Evolutionary conservation across 2,113 vertebrate species (phyloP).

Genomic region (Phalacrocorax aristotelis): DNA sequence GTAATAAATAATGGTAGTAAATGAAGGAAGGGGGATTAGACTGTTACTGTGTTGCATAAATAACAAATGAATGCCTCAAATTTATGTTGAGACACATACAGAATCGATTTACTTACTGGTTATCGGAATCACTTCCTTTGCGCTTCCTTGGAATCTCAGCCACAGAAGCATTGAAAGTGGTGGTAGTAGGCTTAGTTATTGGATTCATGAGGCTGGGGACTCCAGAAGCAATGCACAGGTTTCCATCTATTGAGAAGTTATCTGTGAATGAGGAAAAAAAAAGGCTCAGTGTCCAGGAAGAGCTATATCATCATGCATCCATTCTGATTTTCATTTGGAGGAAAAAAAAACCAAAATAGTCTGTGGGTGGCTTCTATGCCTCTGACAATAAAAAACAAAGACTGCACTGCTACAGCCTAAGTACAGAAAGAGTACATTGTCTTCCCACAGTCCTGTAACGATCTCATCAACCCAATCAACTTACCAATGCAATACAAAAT

Average conservation of each 20-base stretch:
- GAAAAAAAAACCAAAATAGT: background rate
- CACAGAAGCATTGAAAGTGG: conserved; percentile 45
- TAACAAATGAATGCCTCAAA: background rate
- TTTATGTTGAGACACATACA: background rate
- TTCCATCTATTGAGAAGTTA: conserved; percentile 73
- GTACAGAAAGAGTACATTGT: background rate
- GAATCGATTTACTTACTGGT: conserved; percentile 76
- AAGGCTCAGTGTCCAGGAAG: background rate
- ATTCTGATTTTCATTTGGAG: background rate
- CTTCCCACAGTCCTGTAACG: background rate
- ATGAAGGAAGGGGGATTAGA: background rate
- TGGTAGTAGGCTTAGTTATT: conserved; percentile 19
- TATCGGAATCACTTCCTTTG: conserved; percentile 84
- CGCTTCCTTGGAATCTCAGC: conserved; percentile 84
- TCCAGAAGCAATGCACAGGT: conserved; percentile 44
- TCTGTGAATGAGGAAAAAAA: conserved; percentile 40
- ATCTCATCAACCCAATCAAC: background rate
- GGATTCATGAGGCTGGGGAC: conserved; percentile 74
- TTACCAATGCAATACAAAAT: background rate
- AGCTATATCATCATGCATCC: background rate
- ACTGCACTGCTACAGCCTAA: background rate
- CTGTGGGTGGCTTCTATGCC: background rate
- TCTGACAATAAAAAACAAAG: background rate
- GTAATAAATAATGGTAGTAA: background rate
- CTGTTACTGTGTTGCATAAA: background rate